phyloP scores from a whole-genome alignment of 2,797 vertebrate genomes.

The Acrocephalus scirpaceus region DNA sequence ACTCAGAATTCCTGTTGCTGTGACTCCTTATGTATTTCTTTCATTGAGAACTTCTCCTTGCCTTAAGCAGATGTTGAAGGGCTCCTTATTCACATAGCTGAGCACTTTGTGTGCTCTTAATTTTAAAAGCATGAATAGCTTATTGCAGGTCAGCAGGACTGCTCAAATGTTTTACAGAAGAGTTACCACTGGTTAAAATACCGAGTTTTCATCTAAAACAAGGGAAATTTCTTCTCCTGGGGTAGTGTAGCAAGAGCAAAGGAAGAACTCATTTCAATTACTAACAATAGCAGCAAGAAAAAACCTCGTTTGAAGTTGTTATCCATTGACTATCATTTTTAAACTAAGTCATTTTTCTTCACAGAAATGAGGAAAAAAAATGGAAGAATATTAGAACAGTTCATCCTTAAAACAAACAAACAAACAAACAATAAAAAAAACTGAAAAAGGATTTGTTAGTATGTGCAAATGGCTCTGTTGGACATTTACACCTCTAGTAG shows the following conservation, averaged over 20 bases:
- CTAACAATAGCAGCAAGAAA: not conserved
- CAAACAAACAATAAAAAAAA: rapidly evolving
- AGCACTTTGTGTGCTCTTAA: not conserved
- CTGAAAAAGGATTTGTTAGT: not conserved
- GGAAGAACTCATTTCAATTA: not conserved
- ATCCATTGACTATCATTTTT: not conserved
- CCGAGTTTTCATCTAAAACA: not conserved
- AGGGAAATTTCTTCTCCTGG: not conserved
- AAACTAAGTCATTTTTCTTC: not conserved
- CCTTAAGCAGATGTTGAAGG: not conserved
- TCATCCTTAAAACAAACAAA: not conserved
- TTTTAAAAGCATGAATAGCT: not conserved
- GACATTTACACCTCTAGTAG: not conserved
- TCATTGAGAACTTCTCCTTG: conserved; percentile 1
- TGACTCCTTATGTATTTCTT: not conserved
- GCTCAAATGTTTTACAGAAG: not conserved
- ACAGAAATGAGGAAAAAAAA: not conserved
- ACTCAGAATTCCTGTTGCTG: conserved; percentile 3
- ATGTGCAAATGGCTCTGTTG: not conserved
- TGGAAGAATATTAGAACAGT: not conserved
- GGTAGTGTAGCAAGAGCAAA: not conserved
- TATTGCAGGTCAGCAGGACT: not conserved
- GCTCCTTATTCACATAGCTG: not conserved
- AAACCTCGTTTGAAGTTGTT: not conserved
- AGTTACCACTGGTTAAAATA: not conserved